Evolutionary conservation across 35 echinoderm and acorn worm genomes (phyloP), one percentile per base, ranked within the genome.

Genomic region (Acanthaster planci): DNA sequence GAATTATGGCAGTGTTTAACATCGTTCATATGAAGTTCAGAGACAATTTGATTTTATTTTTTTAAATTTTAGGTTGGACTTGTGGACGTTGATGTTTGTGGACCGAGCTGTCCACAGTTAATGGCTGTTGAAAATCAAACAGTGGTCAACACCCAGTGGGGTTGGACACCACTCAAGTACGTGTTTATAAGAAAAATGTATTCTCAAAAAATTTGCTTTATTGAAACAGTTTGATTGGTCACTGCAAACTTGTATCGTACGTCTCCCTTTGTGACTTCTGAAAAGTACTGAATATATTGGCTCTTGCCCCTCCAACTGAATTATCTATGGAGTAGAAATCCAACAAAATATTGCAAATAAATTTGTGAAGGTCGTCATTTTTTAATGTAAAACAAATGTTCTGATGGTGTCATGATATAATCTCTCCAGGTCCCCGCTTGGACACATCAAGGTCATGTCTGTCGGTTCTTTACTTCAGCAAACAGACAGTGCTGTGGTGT

Each of bases 81-180:
- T 56, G 67, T 93, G 19, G 91, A 93, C 55, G 60, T 88, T 26
- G 91, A 93, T 42, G 79, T 93, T 54, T 93, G 86, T 84, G 91
- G 91, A 22, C 91, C 91, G 15, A 88, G 86, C 37, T 77, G 77
- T 77, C 75, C 91, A 40, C 78, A 84, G 55, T 56, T 93, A 38
- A 88, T 93, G 91, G 72, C 78, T 8, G 81, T 93, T 6, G 36
- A 84, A 47, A 76, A 72, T 44, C 19, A 30, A 16, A 78, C 76
- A 44, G 84, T 92, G 15, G 68, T 92, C 23, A 92, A 86, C 42
- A 84, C 86, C 1, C 80, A 88, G 54, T 85, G 76, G 72, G 85
- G 91, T 37, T 85, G 91, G 91, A 88, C 68, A 37, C 81, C 86
- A 37, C 77, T 85, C 19, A 55, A 83, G 86, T 84, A 64, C 76